phyloP scores from a whole-genome alignment of 2,888 invertebrate species.

The Rotaria magnacalcarata region DNA sequence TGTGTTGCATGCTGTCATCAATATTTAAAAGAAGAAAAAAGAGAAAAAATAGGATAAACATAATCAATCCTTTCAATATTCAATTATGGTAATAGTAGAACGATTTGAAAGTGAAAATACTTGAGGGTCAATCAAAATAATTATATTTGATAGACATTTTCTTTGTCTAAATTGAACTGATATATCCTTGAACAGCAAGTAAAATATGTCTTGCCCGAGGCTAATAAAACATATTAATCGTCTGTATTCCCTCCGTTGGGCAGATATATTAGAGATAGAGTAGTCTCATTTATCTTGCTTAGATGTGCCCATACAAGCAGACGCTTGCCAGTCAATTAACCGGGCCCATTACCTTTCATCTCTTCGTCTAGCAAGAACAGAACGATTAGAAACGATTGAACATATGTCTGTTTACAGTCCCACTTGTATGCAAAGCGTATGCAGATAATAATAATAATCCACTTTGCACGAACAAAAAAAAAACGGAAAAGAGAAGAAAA shows the following conservation, averaged over 20 bases:
- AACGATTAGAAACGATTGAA: background rate
- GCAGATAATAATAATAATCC: background rate
- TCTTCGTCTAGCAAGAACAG: background rate
- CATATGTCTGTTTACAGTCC: background rate
- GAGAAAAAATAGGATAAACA: background rate
- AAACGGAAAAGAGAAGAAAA: background rate
- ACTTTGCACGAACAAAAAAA: background rate
- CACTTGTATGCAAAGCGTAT: background rate
- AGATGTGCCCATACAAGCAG: background rate
- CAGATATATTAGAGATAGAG: background rate
- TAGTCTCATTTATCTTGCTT: conserved; percentile 9
- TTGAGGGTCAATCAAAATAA: background rate
- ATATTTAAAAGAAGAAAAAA: background rate
- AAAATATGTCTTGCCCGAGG: background rate
- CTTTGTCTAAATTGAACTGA: background rate
- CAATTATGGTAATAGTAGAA: background rate
- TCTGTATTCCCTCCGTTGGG: background rate
- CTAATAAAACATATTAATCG: background rate
- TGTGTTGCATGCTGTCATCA: background rate
- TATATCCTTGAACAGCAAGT: background rate
- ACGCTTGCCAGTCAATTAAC: background rate
- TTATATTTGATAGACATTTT: background rate
- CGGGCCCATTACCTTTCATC: conserved; percentile 11
- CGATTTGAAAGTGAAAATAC: background rate
- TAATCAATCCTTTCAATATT: background rate